Conservation (phyloP, 2,113 vertebrate genomes). For the Callospermophilus lateralis region DNA sequence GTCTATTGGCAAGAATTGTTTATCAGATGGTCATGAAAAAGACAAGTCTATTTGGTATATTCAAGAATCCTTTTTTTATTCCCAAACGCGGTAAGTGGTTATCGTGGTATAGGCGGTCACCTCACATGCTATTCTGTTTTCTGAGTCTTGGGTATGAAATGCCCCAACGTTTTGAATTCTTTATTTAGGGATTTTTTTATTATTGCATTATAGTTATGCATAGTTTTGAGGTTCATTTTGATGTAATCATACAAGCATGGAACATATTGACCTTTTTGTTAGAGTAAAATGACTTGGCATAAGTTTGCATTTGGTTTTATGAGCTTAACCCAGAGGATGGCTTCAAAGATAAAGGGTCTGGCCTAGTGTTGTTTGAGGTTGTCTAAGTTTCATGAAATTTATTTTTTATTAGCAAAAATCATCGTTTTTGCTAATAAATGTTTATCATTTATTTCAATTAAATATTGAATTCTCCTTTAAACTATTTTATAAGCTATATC, state of each 20-base stretch:
- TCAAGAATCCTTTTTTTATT: neutral
- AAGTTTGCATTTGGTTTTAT: neutral
- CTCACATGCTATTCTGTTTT: neutral
- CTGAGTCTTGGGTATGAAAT: neutral
- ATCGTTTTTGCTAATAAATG: neutral
- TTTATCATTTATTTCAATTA: neutral
- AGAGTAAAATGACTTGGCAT: neutral
- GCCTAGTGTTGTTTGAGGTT: too few relatives aligned
- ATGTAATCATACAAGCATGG: too few relatives aligned
- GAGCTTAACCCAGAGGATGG: neutral
- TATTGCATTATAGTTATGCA: too few relatives aligned
- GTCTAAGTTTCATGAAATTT: too few relatives aligned
- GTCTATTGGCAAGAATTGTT: neutral
- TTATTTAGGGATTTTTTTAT: neutral
- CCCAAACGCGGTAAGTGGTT: neutral
- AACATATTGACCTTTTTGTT: neutral
- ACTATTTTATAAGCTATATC: neutral
- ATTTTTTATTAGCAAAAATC: too few relatives aligned
- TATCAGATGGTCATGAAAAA: neutral
- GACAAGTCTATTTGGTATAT: neutral
- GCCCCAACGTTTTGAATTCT: neutral
- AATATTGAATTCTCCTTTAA: conserved; percentile 8
- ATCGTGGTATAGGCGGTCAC: neutral
- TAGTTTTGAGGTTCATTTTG: too few relatives aligned
- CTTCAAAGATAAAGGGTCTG: too few relatives aligned